Base-by-base conservation (phyloP, 2,888 invertebrate species). In the Hirtodrosophila confusa region DNA sequence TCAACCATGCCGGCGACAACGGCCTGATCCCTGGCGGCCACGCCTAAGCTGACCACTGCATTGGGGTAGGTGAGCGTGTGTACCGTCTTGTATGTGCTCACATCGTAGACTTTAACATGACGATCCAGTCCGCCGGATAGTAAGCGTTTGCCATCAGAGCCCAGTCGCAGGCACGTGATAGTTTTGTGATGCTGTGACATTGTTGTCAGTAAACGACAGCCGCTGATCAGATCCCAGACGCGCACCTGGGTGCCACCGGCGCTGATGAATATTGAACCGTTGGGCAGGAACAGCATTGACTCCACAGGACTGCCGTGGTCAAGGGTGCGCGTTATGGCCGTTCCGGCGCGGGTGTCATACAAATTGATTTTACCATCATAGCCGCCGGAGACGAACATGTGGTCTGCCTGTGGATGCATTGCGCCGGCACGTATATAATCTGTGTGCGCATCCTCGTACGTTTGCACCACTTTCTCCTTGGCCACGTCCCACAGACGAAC, bases 131-230 rank as follows among this genome's bases (percentile, higher is more conserved):
- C 97, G 0, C 96, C 97, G 0, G 98, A 98, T 80, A 99, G 91
- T 17, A 99, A 93, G 85, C 97, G 94, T 72, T 94, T 95, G 24
- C 96, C 96, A 88, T 96, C 94, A 41, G 95, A 95, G 24, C 96
- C 96, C 67, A 98, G 93, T 73, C 94, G 93, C 48, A 99, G 90
- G 73, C 96, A 95, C 0, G 98, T 99, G 0, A 99, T 95, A 0
- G 98, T 97, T 93, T 99, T 99, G 91, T 98, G 98, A 92, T 99
- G 99, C 80, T 97, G 96, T 2, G 96, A 96, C 71, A 99, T 94
- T 83, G 94, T 95, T 1, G 97, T 95, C 24, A 99, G 90, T 55
- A 97, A 92, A 89, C 95, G 95, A 12, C 83, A 74, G 24, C 97
- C 97, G 73, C 96, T 94, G 50, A 98, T 93, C 4, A 96, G 94